Evolutionary conservation across 2,888 invertebrate genomes (phyloP), one percentile per base, ranked within the genome.

Genomic region (Eilema caniola): DNA sequence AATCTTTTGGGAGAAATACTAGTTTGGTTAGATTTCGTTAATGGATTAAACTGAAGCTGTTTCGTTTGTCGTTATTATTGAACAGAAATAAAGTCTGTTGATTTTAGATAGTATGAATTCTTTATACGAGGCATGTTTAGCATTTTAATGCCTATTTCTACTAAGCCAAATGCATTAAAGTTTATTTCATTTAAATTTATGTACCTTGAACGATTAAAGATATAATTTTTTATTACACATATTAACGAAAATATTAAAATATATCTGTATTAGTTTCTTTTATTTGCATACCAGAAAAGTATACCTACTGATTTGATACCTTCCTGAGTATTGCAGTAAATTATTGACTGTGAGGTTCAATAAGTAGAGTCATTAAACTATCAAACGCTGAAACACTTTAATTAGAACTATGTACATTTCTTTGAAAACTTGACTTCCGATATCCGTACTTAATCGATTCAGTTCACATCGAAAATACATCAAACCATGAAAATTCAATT

Each of bases 401-500:
- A n/a, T 16, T 33, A 33, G 10, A 57, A 12, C 33, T 57, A 63
- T 53, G 16, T 23, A 60, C 1, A 16, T 12, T 8, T 20, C 11
- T 81, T 77, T 78, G 72, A 71, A 67, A 77, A 85, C 83, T 86
- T 85, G 73, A 87, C 82, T 84, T 86, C 82, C 82, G 80, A 85
- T 80, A 79, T 82, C 85, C 81, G 80, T 74, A 72, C 72, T 76
- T 72, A 88, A 90, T 89, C 85, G 85, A 89, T 90, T 88, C 81
- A 82, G 71, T 86, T 83, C 83, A 85, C 85, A 84, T 82, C 78
- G 4, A 78, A 87, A 85, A 85, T 85, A 85, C 86, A 90, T 89
- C 85, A 88, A 88, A 83, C 85, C 88, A 88, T 90, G 87, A 86
- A 89, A 91, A 92, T 91, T 91, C 88, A 91, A 93, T 94, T 92